Evolutionary conservation across 1,140 invertebrate genomes (phyloP), one percentile per base, ranked within the genome.

Genomic region (Centruroides sculpturatus): DNA sequence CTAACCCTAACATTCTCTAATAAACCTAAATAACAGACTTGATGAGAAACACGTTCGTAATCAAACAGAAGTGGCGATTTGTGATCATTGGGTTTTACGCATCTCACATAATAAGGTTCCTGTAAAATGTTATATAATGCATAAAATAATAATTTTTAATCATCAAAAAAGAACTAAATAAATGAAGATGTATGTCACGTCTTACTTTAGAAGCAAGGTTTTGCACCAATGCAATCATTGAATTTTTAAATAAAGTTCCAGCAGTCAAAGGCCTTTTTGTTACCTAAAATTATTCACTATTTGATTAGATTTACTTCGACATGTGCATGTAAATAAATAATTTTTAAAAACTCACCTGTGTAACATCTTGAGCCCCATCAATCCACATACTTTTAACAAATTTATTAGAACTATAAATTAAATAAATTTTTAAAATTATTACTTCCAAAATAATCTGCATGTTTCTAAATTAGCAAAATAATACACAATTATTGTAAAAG

Each of bases 61-160:
- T 94, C 85, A 74, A 92, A 66, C 41, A 82, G 73, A 59, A 80
- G 79, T 0, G 92, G 83, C 55, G 88, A 86, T 76, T 97, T 96
- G 8, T 87, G 79, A 68, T 95, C 89, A 72, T 97, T 97, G 10
- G 93, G 92, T 72, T 98, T 98, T 67, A 69, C 72, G 71, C 92
- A 96, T 53, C 93, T 81, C n/a, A 97, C 89, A 76, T 97, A 97
- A 76, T 92, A 94, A 2, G 94, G 92, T 69, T 94, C 91, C 77
- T 76, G 55, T 35, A 60, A 47, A 57, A 23, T 23, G 2, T 54
- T 41, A 6, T 41, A 41, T 8, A 41, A 41, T 41, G 5, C 41
- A 41, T 6, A 41, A 41, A 41, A 41, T 41, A 41, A 41, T 6
- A 41, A 41, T 41, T 41, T 41, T 8, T 41, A 6, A 41, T 3